Base-by-base conservation (phyloP, 30 jellyfish, hydroid and myxozoan species). In the Aurelia sp. region DNA sequence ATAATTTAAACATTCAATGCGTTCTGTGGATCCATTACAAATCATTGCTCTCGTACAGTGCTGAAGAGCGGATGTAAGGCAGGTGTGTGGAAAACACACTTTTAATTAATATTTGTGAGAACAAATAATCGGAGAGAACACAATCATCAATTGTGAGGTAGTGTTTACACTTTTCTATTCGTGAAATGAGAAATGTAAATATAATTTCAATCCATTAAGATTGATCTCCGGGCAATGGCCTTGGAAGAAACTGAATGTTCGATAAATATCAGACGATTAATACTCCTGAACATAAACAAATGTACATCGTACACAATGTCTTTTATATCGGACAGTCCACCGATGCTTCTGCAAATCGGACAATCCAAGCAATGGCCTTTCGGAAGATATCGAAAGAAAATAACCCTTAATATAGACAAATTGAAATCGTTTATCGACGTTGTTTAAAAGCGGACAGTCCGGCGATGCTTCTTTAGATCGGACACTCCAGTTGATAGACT, bases 51-150 rank as follows among this genome's bases (percentile, higher is more conserved):
- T 4, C 15, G 55, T 44, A 44, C 55, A 44, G 55, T 44, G 65
- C 86, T 17, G 44, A 15, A 37, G 37, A 73, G 67, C 62, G 86
- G 71, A 69, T 60, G 87, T 61, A 71, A 17, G 23, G 93, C 93
- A 84, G 93, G 87, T 84, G 93, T 81, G 61, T 50, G 59, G 74
- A 72, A 73, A 84, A 72, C 93, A 62, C 74, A 84, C 68, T 66
- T 82, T 69, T 82, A 73, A 71, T 84, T 84, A 84, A 84, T 61
- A 84, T 72, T 71, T 62, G 87, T 61, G 93, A 60, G 84, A 59
- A 70, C 87, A 84, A 84, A 63, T 73, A 84, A 71, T 71, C 84
- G 21, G 21, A 73, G 71, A 18, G 69, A 18, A 35, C 80, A 66
- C 68, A 78, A 48, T 62, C 55, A 78, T 78, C 60, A 57, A 22